A percentile compares a stretch with the other conserved stretches of the same genome.
These are phyloP conservation scores for Poecilia velifera DNA, from an alignment of 2,797 vertebrate genomes.

Conservation along the genomic window DNA sequence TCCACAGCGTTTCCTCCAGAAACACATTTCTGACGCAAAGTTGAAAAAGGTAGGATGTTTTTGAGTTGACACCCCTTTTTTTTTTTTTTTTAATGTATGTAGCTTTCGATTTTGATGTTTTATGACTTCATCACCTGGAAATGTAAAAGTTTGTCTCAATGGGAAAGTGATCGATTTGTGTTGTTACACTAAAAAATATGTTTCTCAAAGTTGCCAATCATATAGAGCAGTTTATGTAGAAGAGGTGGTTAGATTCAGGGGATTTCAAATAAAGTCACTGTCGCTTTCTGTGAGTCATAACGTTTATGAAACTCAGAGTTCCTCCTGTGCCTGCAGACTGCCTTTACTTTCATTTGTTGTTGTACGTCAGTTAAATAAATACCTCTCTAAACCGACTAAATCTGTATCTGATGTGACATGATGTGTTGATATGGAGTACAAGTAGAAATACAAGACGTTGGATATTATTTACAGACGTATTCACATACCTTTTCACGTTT, in stretches of 20 bases:
- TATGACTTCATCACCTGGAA: not conserved
- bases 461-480: not conserved
- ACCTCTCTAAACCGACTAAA: not conserved
- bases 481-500: not conserved
- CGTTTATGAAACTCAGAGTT: slow-evolving; percentile 44
- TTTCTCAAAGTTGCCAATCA: not conserved
- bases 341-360: not conserved
- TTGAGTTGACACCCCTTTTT: not conserved
- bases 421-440: not conserved
- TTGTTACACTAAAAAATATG: not conserved
- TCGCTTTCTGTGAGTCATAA: slow-evolving; percentile 20
- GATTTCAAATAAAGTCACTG: slow-evolving; percentile 15
- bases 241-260: slow-evolving; percentile 6
- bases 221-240: not conserved
- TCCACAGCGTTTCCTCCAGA: slow-evolving; percentile 24
- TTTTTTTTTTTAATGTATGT: not conserved
- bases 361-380: not conserved
- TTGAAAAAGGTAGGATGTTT: slow-evolving; percentile 67
- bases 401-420: not conserved
- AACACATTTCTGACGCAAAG: slow-evolving; percentile 35
- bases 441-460: not conserved
- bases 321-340: not conserved
- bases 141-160: not conserved
- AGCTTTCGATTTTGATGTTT: not conserved
- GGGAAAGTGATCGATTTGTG: not conserved